Base-by-base conservation (phyloP, 2,797 vertebrate species). In the Heliangelus exortis region DNA sequence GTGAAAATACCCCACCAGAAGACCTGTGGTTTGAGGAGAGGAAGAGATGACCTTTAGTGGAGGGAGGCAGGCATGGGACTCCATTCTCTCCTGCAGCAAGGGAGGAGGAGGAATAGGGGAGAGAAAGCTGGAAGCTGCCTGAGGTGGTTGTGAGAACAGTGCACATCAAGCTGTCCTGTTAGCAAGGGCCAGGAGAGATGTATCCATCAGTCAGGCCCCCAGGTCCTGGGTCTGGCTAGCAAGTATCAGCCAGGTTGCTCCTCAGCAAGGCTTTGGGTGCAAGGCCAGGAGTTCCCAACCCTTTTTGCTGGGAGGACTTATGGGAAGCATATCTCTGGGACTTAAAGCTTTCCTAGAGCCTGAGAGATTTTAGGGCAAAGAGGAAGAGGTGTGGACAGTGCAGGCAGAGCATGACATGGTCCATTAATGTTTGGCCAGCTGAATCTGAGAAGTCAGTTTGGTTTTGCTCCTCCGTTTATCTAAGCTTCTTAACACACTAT, bases 181-280 rank as follows among this genome's bases (percentile, higher is more conserved):
- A 76, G 29, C 63, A 45, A 59, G 34, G 10, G 14, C 66, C 66
- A 33, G 25, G 45, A 83, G 45, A 67, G 33, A 22, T 61, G 34
- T 6, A 3, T 68, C 45, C 0, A 0, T 17, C 43, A 28, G 19
- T 12, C 1, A 2, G 33, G 26, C 78, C 79, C 39, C 55, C 57
- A 19, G 29, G 3, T 71, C 31, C 45, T 67, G 25, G 11, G 69
- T 19, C 72, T 73, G 59, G 20, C 59, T 87, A 36, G 51, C n/a
- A 25, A 41, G 9, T 50, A 45, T 83, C 77, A 8, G 10, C 15
- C 23, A 65, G 16, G 15, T 41, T 82, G 43, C 11, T 78, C 34
- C 25, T 63, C 45, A 71, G 53, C 57, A 87, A 67, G 39, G 22
- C 17, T 67, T 55, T 74, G 22, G 15, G 10, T 68, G 39, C 61